Conservation (phyloP, 1,140 invertebrate genomes). For the Calephelis nemesis region DNA sequence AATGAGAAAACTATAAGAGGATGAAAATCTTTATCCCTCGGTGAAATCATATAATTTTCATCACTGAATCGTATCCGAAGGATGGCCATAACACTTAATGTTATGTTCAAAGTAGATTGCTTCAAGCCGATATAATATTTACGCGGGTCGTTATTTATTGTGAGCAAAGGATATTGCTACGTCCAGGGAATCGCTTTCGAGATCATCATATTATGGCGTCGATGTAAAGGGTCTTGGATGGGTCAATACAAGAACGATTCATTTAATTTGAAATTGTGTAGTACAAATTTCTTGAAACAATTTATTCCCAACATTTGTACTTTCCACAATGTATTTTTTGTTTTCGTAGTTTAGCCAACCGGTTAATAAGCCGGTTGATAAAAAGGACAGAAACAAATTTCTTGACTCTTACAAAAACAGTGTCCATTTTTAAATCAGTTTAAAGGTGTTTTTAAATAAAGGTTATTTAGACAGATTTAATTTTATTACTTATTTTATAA, state of each 20-base stretch:
- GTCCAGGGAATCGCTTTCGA: constrained; percentile 47
- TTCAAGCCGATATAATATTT: constrained; percentile 55
- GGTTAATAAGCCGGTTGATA: no score
- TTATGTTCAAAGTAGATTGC: constrained; percentile 52
- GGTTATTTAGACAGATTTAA: no score
- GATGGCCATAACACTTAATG: constrained; percentile 48
- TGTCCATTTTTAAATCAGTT: no score
- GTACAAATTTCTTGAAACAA: no score
- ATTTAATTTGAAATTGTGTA: no score
- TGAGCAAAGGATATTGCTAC: constrained; percentile 48
- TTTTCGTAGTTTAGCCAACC: no score
- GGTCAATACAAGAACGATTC: constrained; percentile 30
- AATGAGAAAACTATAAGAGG: constrained; percentile 9
- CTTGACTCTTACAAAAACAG: no score
- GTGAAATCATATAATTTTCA: constrained; percentile 32
- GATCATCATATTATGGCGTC: constrained; percentile 47
- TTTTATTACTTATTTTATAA: no score
- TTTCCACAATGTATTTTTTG: no score
- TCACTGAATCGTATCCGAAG: constrained; percentile 32
- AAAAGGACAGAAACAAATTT: no score
- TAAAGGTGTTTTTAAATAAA: no score
- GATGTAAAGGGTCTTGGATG: constrained; percentile 38
- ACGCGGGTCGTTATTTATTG: constrained; percentile 46
- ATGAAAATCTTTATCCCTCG: constrained; percentile 19
- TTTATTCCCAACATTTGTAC: no score